Percentiles rank a stretch among this genome's conserved stretches.
These are phyloP conservation scores for Ladona fulva DNA, from an alignment of 1,140 invertebrate genomes.

Conservation along the genomic window DNA sequence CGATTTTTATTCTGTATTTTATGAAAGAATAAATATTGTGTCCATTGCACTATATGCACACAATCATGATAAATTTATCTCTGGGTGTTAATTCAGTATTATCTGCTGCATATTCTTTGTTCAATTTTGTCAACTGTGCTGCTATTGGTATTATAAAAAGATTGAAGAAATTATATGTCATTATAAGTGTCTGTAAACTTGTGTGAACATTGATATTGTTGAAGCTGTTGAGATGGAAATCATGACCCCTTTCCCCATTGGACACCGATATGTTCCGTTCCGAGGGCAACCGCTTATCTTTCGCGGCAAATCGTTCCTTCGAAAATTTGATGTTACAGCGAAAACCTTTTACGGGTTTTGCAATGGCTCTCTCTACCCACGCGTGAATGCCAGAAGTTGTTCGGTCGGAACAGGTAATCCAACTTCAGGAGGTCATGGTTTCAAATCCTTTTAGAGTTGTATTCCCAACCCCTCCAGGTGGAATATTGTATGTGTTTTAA, in stretches of 20 bases:
- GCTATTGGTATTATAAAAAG: conserved; percentile 1
- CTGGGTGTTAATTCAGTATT: conserved; percentile 6
- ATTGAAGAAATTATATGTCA: neutral
- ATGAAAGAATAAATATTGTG: conserved; percentile 8
- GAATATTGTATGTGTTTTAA: conserved; percentile 8
- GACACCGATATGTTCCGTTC: neutral
- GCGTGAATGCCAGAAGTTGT: no score
- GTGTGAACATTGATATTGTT: conserved; percentile 6
- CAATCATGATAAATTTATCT: neutral
- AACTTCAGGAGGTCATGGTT: neutral
- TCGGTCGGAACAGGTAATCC: neutral
- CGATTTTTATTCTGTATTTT: neutral
- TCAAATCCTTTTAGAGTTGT: neutral
- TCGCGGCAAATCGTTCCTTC: no score
- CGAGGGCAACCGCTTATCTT: neutral
- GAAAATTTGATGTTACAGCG: no score
- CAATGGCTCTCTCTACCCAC: no score
- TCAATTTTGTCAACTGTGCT: conserved; percentile 6
- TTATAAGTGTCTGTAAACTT: conserved; percentile 10
- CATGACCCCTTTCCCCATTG: neutral
- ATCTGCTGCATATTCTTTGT: conserved; percentile 9
- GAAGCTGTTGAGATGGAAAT: neutral
- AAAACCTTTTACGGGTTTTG: no score
- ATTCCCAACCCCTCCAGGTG: conserved; percentile 7
- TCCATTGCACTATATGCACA: neutral